Base-by-base conservation (phyloP, 2,797 vertebrate species). In the Rhabdomys pumilio region DNA sequence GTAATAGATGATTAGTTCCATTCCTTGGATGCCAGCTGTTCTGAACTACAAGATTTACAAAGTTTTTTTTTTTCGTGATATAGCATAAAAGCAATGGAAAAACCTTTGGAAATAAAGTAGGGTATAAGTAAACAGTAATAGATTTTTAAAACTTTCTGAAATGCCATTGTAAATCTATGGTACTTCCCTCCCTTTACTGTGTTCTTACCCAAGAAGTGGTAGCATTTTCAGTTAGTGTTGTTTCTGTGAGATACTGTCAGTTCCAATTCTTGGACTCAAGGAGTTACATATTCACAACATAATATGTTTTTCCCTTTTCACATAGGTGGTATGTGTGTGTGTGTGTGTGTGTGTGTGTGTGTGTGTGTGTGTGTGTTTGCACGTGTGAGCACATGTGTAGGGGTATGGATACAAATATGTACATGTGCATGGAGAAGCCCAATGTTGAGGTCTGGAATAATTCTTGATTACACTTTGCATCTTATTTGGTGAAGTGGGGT, bases 151-250 rank as follows among this genome's bases (percentile, higher is more conserved):
- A 97, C 63, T 22, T 93, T 91, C n/a, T 26, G 61, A 47, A 91
- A 86, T 57, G 10, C 77, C 67, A 31, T 80, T 81, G 29, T 26
- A 84, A 83, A 80, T 91, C 65, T 80, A 2, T 87, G 80, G 38
- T 96, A 44, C 96, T 88, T 96, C 72, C 55, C 55, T 97, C 65
- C 81, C 96, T 97, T 96, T 55, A 2, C 8, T 95, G 34, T 97
- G 96, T 89, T 93, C 90, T 98, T 97, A 97, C 85, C 59, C 91
- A 95, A 94, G 20, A 53, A 88, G 29, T 96, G 4, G 86, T 69
- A 69, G 67, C 4, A 85, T 83, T 24, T 85, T 92, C 95, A 89
- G 96, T 97, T 97, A 91, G 57, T 31, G 67, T 17, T 94, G 19
- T 96, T 77, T 95, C 72, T 90, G 79, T 90, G 90, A 94, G 75